Evolutionary conservation across 2,888 invertebrate genomes (phyloP).

Genomic region (Acrocyrtus sp.): DNA sequence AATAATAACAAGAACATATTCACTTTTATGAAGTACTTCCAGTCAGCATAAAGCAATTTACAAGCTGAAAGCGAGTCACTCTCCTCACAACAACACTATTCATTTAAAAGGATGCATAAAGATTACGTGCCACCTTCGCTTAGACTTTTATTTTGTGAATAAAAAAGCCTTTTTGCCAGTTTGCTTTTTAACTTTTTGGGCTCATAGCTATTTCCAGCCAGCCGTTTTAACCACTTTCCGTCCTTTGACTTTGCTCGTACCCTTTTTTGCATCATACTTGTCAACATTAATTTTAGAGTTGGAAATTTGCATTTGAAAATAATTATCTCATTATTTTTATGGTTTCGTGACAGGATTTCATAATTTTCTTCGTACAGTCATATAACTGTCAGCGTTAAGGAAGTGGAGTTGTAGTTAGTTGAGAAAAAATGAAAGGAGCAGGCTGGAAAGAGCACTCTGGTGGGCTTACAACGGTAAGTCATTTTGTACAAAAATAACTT

Average conservation of each 20-base stretch:
- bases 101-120: constrained; percentile 27
- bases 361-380: constrained; percentile 45
- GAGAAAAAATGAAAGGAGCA: neutral
- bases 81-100: neutral
- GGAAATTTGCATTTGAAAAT: constrained; percentile 53
- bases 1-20: neutral
- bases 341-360: constrained; percentile 54
- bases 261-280: constrained; percentile 45
- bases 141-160: constrained; percentile 12
- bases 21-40: neutral
- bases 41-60: constrained; percentile 1
- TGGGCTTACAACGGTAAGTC: neutral
- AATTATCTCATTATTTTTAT: constrained; percentile 55
- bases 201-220: neutral
- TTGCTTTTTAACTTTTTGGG: neutral
- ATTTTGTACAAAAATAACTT: neutral
- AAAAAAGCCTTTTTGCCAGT: constrained; percentile 23
- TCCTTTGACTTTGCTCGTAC: neutral
- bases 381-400: constrained; percentile 51
- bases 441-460: neutral
- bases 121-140: constrained; percentile 39
- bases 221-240: neutral
- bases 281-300: constrained; percentile 49
- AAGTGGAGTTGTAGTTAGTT: constrained; percentile 28
- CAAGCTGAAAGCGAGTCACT: constrained; percentile 5